Evolutionary conservation across 1,140 invertebrate species (phyloP), one percentile per base, ranked within the genome.

Genomic region (Adoxophyes honmai): DNA sequence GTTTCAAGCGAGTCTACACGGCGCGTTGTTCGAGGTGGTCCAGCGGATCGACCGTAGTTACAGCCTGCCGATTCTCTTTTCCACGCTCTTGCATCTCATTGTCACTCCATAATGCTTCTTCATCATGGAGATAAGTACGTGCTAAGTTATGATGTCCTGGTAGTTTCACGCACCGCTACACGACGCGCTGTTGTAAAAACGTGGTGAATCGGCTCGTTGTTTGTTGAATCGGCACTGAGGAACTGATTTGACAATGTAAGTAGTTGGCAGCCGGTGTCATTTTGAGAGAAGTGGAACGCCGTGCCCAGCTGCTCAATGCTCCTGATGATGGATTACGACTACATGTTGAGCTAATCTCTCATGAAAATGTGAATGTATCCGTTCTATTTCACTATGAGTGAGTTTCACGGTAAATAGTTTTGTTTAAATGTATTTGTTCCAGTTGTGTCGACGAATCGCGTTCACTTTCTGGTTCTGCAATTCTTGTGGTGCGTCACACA

Each of bases 91-190:
- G 59, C 94, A 94, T 65, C 76, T 94, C 10, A 92, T 94, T 13
- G 93, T 94, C n/a, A 94, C 94, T 0, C 92, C 93, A 0, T 94
- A 94, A n/a, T n/a, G n/a, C 70, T 94, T 94, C 71, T 79, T 94
- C 0, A 92, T 94, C 44, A 87, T 93, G 71, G 93, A 94, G 70
- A 81, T 92, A 14, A 86, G 88, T 89, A 62, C 81, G 85, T 78
- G 34, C 2, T 3, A 6, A 28, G 21, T 28, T 28, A 28, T 28
- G 21, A 3, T 28, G 21, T 6, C 21, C 21, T 28, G 21, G 21
- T 28, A 28, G 21, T 28, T 28, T 6, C 21, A 3, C 2, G 6
- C 6, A 2, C 21, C 2, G 2, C 21, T 90, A 0, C 84, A 88
- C 53, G 84, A 86, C 4, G 65, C 81, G 0, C 65, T 89, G 0